Evolutionary conservation across 2,113 vertebrate genomes (phyloP).

Genomic region (Megaceryle maxima): DNA sequence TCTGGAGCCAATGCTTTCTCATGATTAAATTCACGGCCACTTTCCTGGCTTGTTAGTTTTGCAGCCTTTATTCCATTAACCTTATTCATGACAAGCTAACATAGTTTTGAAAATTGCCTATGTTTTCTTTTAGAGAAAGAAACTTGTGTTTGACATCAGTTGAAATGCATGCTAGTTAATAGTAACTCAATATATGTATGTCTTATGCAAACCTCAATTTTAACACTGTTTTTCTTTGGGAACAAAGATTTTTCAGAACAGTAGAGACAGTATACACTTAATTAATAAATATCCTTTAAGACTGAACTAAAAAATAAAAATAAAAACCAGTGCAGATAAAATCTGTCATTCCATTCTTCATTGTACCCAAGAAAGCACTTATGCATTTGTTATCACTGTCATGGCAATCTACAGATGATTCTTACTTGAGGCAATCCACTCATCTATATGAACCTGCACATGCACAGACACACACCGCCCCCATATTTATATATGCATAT

Average conservation of each 20-base stretch:
- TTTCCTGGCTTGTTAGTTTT: background rate
- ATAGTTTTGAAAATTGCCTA: background rate
- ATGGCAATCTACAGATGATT: background rate
- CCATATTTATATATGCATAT: background rate
- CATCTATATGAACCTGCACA: fast-evolving
- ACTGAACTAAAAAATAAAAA: background rate
- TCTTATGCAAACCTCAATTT: background rate
- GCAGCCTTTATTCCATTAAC: background rate
- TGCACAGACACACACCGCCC: background rate
- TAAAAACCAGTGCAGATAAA: background rate
- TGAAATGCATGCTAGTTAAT: background rate
- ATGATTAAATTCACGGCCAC: background rate
- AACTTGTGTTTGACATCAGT: background rate
- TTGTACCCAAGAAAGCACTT: background rate
- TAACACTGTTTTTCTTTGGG: background rate
- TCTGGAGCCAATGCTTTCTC: background rate
- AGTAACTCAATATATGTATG: background rate
- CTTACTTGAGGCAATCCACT: background rate
- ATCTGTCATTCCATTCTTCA: background rate
- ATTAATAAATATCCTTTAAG: background rate
- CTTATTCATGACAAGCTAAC: background rate
- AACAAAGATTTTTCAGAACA: background rate
- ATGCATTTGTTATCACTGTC: background rate
- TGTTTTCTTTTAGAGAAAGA: background rate
- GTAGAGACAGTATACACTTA: background rate